phyloP scores from a whole-genome alignment of 2,113 vertebrate species.

The Eubucco bourcierii region DNA sequence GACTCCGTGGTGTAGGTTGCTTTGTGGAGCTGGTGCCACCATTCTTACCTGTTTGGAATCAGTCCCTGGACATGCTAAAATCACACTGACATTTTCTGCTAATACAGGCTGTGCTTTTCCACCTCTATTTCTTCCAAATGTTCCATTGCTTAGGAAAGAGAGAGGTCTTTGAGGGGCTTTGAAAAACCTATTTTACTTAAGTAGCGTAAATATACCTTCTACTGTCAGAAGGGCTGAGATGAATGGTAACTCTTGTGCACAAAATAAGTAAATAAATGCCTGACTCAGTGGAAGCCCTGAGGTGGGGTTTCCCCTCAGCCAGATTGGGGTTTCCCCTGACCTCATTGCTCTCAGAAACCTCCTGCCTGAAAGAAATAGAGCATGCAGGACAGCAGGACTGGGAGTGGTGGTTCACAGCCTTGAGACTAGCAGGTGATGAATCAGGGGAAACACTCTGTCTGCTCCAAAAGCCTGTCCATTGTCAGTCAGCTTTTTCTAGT shows the following conservation, averaged over 20 bases:
- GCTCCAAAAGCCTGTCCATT: not conserved
- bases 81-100: not conserved
- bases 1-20: not conserved
- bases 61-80: not conserved
- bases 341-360: constrained; percentile 39
- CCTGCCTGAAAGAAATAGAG: constrained; percentile 26
- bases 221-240: not conserved
- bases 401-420: constrained; percentile 18
- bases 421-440: constrained; percentile 10
- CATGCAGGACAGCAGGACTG: constrained; percentile 2
- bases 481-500: not conserved
- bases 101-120: not conserved
- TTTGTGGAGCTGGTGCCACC: not conserved
- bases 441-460: not conserved
- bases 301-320: constrained; percentile 63
- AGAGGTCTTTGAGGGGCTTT: not conserved
- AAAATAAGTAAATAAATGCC: constrained; percentile 43
- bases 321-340: constrained; percentile 57
- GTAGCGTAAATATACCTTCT: not conserved
- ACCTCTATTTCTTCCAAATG: not conserved
- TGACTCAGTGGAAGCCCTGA: constrained; percentile 65
- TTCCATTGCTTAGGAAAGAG: not conserved
- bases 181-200: not conserved
- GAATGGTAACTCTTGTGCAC: not conserved
- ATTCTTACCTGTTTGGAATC: not conserved